Conservation (phyloP, 2,888 invertebrate genomes). For the Chymomyza fuscimana region DNA sequence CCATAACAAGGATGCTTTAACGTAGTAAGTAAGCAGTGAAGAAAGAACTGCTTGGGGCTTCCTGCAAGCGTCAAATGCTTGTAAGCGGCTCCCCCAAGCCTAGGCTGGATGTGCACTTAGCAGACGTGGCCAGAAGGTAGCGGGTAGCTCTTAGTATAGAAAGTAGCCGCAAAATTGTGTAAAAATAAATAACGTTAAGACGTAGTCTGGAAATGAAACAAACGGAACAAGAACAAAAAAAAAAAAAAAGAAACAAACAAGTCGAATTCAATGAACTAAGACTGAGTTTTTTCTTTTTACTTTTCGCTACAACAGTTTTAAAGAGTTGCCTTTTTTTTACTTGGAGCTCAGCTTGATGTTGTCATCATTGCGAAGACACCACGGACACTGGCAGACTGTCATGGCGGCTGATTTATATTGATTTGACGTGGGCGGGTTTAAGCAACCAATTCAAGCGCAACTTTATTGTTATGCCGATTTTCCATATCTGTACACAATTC, state of each 20-base stretch:
- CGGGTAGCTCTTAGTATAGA: neutral
- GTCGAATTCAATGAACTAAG: conserved; percentile 69
- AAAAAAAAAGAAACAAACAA: conserved; percentile 26
- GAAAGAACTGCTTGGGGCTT: neutral
- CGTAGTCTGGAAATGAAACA: conserved; percentile 69
- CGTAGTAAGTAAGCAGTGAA: neutral
- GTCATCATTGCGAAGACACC: neutral
- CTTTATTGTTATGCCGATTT: conserved; percentile 58
- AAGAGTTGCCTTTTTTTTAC: neutral
- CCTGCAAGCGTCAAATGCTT: neutral
- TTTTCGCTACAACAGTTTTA: too few species aligned
- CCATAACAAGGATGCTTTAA: neutral
- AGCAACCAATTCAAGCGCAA: conserved; percentile 54
- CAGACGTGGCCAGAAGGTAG: neutral
- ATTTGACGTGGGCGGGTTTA: conserved; percentile 5
- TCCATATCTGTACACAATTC: conserved; percentile 68
- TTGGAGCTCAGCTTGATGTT: neutral
- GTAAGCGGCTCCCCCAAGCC: neutral
- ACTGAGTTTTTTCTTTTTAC: too few species aligned
- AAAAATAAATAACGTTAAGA: conserved; percentile 72
- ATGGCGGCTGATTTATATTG: neutral
- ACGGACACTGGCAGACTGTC: neutral
- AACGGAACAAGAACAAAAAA: conserved; percentile 31
- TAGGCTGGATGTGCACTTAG: neutral
- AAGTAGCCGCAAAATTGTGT: conserved; percentile 50